Evolutionary conservation across 1,140 invertebrate species (phyloP).

Genomic region (Hyles euphorbiae): DNA sequence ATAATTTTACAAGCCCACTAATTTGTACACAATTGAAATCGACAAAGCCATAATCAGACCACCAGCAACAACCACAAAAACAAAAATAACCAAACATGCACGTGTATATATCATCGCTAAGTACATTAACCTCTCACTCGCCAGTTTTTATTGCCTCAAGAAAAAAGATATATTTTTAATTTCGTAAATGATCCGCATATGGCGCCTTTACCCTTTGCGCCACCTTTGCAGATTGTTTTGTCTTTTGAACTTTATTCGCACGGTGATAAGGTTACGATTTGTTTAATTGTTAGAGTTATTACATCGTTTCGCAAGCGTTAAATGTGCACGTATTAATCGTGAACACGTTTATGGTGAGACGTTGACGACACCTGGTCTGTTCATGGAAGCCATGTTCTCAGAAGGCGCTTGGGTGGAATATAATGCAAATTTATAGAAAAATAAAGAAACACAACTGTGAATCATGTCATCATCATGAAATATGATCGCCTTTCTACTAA

Average conservation of each 20-base stretch:
- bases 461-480: too few relatives aligned
- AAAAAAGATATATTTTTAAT: constrained; percentile 33
- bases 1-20: too few relatives aligned
- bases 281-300: background rate
- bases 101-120: constrained; percentile 7
- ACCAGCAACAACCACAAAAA: too few relatives aligned
- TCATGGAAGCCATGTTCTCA: too few relatives aligned
- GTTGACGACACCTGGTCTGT: constrained; percentile 30
- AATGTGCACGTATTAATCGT: constrained; percentile 26
- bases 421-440: too few relatives aligned
- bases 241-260: background rate
- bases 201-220: constrained; percentile 29
- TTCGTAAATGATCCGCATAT: constrained; percentile 35
- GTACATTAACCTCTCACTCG: constrained; percentile 31
- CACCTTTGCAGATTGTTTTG: background rate
- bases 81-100: too few relatives aligned
- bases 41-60: too few relatives aligned
- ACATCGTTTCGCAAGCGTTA: constrained; percentile 21
- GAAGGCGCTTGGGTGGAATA: too few relatives aligned
- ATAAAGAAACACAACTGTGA: too few relatives aligned
- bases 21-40: too few relatives aligned
- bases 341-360: constrained; percentile 32
- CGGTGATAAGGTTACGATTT: background rate
- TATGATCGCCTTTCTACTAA: too few relatives aligned
- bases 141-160: constrained; percentile 20